Evolutionary conservation across 2,797 vertebrate species (phyloP), one percentile per base, ranked within the genome.

Genomic region (Melanotaenia pygmaea): DNA sequence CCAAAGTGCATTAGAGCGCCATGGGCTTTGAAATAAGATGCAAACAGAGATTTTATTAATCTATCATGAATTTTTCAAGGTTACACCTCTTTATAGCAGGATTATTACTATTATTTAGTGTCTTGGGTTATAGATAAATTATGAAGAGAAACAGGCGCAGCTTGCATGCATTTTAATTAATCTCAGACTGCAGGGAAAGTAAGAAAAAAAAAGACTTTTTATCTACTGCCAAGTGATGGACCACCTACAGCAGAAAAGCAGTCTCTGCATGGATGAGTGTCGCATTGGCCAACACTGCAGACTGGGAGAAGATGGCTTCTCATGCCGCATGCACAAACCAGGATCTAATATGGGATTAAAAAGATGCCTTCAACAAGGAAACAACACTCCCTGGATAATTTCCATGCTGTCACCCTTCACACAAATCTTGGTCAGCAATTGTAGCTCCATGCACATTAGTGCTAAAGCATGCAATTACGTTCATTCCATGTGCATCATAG

Each of bases 141-240:
- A 93, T 92, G 91, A 92, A 82, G 83, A 79, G 89, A 90, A 92
- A 85, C 78, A 84, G 75, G 78, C 89, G 54, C 88, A 88, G 92
- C 83, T 92, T 93, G 90, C 82, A 87, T 88, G 84, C 88, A 91
- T 95, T 94, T 94, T 94, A 94, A 94, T 94, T 92, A 91, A 91
- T 91, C 89, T 83, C 77, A 76, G 81, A 89, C 92, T 92, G 90
- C 84, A 81, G 85, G 88, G 65, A 76, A 81, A 87, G 84, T 79
- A 73, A 85, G 89, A 88, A 86, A 80, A 87, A 80, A 57, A 68
- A 80, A 50, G 22, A 86, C 86, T 91, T 94, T 92, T 94, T 87
- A 94, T 94, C 91, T 80, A 26, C 81, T 93, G 93, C 93, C 93
- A 93, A 94, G 85, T 77, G 62, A 76, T 66, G 86, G 86, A 89